Conservation (phyloP, 2,888 invertebrate species). For the Macaria liturata region DNA sequence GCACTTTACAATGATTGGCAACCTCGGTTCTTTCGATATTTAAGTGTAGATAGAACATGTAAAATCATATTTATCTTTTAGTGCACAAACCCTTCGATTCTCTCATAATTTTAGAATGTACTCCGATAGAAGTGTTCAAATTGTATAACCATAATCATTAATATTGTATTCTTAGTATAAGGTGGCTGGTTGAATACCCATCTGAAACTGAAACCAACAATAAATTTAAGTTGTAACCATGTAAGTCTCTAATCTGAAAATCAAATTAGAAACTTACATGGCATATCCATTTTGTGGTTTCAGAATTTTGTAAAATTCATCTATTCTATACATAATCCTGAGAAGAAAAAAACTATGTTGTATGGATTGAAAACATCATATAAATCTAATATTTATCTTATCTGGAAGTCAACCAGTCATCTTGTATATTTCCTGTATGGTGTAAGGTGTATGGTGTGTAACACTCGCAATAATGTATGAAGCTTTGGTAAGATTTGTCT, state of each 20-base stretch:
- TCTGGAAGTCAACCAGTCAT: no score
- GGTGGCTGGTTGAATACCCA: no score
- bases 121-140: constrained; percentile 36
- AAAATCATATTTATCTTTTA: constrained; percentile 16
- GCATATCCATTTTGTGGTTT: no score
- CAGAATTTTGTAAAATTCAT: neutral
- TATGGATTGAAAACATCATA: no score
- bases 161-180: constrained; percentile 11
- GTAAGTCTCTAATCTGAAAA: constrained; percentile 1
- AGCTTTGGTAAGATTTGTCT: constrained; percentile 53
- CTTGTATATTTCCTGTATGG: constrained; percentile 22
- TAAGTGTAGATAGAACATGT: constrained; percentile 12
- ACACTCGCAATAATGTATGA: constrained; percentile 48
- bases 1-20: constrained; percentile 36
- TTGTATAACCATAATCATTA: constrained; percentile 21
- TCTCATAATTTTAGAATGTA: constrained; percentile 22
- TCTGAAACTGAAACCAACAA: no score
- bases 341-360: no score
- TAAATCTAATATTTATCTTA: no score
- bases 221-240: constrained; percentile 1
- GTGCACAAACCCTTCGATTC: constrained; percentile 28
- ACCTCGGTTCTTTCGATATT: constrained; percentile 17
- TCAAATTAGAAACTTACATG: no score
- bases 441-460: constrained; percentile 37
- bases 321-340: neutral